Evolutionary conservation across 2,113 vertebrate species (phyloP), one percentile per base, ranked within the genome.

Genomic region (Colistium nudipinnis): DNA sequence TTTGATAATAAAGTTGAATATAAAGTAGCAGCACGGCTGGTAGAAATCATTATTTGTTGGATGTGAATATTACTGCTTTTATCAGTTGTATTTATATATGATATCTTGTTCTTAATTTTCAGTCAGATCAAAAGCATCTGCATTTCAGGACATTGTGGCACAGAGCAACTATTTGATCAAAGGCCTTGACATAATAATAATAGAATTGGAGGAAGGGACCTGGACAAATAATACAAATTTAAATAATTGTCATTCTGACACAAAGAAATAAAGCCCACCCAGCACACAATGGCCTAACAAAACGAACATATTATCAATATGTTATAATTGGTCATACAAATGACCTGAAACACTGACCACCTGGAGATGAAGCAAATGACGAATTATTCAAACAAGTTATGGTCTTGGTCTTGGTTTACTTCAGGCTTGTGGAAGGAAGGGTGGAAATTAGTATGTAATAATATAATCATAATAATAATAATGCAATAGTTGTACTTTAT

Each of bases 1-100:
- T 81, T 76, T 70, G 62, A 45, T 75, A 90, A 87, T 89, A 91
- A 88, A 89, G 67, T 51, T 4, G 6, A 55, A 75, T 25, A 39
- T 53, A 14, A 7, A 59, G 31, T 17, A 70, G 31, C 28, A 65
- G 19, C 2, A 8, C 11, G 48, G 28, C 17, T n/a, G 5, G 24
- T n/a, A 2, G 7, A 24, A 25, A 16, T 56, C 33, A 38, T 56
- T 54, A 4, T 9, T 31, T 8, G 10, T 30, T 5, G 14, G 17
- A 51, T 44, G 17, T 44, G 41, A 45, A 3, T 7, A 22, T 45
- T 22, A 9, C 43, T 45, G 39, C 39, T 41, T 41, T n/a, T 41
- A 41, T n/a, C 39, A 39, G 38, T 39, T 47, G 30, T 12, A 24
- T 25, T 44, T 12, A 24, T 25, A 33, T 22, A n/a, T n/a, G n/a